Base-by-base conservation (phyloP, 2,797 vertebrate species). In the Urocyon cinereoargenteus region DNA sequence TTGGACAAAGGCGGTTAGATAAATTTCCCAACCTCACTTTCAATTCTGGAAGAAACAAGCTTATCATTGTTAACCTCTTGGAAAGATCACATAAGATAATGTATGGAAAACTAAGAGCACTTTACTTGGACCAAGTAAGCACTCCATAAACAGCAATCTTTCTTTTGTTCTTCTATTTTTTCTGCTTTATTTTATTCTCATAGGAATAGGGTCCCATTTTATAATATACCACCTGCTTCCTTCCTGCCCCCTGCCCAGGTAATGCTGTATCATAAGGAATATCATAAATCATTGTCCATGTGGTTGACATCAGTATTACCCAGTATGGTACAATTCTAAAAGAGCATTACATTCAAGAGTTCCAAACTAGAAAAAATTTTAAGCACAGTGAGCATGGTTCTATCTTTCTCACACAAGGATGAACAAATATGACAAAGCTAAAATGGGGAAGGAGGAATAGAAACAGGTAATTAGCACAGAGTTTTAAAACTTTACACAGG, bases 401-500 rank as follows among this genome's bases (percentile, higher is more conserved):
- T 79, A 49, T 83, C 0, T 34, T 24, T 0, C 9, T 22, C 45
- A 79, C n/a, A 85, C 19, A 53, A 61, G 66, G 91, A 83, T 81
- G 66, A 88, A 72, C 7, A 62, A 95, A 96, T 18, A 70, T 0
- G 88, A 66, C 10, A 89, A 68, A 97, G 79, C 16, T 83, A 82
- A 95, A 73, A 59, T 13, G 40, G 7, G 19, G 13, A 73, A 81
- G 18, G 83, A 2, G 24, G 70, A 96, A 66, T 72, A 0, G 5
- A 55, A 19, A 28, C 34, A 92, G 77, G 72, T 70, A 86, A 94
- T 55, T 90, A 86, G 0, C 3, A 95, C 2, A 21, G 40, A 45
- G 92, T 51, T 88, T 66, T 14, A 77, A 55, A 90, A 90, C 66
- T 68, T 94, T 93, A 93, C 70, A 72, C 22, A 24, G 87, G 24